A percentile compares a stretch with the other conserved stretches of the same genome.
Conservation (phyloP, 2,113 vertebrate genomes). For the Damaliscus lunatus region DNA sequence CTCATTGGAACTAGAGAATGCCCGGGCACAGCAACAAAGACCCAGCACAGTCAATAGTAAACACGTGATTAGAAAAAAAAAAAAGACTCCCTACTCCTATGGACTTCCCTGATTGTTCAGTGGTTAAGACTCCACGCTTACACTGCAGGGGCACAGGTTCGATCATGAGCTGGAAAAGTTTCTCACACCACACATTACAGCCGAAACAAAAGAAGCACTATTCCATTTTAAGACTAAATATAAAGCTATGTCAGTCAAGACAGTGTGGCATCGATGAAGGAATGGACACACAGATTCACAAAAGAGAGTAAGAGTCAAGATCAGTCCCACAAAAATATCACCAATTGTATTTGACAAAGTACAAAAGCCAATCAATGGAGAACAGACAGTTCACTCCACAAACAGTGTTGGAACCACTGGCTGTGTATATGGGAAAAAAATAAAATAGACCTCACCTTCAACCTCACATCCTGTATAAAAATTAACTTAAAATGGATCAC, state of each 20-base stretch:
- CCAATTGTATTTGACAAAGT: not conserved
- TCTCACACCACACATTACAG: not conserved
- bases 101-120: not conserved
- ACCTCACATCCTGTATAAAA: not conserved
- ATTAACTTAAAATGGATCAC: not conserved
- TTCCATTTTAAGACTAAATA: not conserved
- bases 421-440: accelerated
- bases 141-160: not conserved
- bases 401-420: not conserved
- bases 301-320: not conserved
- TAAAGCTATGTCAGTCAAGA: not conserved
- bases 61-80: no score
- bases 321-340: not conserved
- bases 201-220: not conserved
- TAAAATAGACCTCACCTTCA: not conserved
- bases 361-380: not conserved
- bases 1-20: accelerated
- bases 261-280: not conserved
- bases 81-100: not conserved
- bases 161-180: not conserved
- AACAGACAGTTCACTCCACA: not conserved
- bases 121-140: not conserved
- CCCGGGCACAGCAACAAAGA: not conserved
- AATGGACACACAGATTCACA: not conserved
- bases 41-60: not conserved